Base-by-base conservation (phyloP, 2,113 vertebrate genomes). In the Ardeotis arabs region DNA sequence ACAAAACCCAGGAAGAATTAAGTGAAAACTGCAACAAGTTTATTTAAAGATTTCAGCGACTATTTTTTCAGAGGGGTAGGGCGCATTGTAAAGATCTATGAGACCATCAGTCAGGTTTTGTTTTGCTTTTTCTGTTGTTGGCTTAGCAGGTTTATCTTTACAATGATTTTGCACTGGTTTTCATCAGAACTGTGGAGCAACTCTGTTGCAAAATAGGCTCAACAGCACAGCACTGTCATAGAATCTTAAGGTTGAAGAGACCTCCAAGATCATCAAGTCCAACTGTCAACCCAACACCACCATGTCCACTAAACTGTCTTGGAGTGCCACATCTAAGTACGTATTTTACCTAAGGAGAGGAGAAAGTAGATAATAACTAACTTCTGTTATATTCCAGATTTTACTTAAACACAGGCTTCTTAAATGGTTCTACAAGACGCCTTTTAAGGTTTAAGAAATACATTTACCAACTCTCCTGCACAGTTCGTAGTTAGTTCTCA, bases 391-490 rank as follows among this genome's bases (percentile, higher is more conserved):
- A 12, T 12, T n/a, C 37, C 1, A 0, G 24, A 13, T 49, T 85
- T 82, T 82, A 78, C 14, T 50, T 75, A 25, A 59, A 58, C 22
- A 1, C 15, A 69, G 35, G 14, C 13, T 56, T n/a, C 33, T 78
- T 22, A 53, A 88, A 28, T 0, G 0, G 23, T 88, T 75, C 70
- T 67, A 37, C 63, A 68, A 31, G 13, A 31, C 0, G 4, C 21
- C 25, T 84, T 72, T 72, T 56, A 66, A 93, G 12, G 37, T 27
- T 86, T 59, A 68, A 91, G n/a, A 18, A 67, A 60, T 9, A 27
- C 4, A 12, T 81, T 77, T 64, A 28, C 39, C 19, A 63, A 24
- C 10, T n/a, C 25, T 63, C 7, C 39, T 9, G 7, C 0, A 1
- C 4, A 20, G 18, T 73, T 87, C 41, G 28, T 31, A 25, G 8